Conservation (phyloP, 2,113 vertebrate species). For the Anas platyrhynchos region DNA sequence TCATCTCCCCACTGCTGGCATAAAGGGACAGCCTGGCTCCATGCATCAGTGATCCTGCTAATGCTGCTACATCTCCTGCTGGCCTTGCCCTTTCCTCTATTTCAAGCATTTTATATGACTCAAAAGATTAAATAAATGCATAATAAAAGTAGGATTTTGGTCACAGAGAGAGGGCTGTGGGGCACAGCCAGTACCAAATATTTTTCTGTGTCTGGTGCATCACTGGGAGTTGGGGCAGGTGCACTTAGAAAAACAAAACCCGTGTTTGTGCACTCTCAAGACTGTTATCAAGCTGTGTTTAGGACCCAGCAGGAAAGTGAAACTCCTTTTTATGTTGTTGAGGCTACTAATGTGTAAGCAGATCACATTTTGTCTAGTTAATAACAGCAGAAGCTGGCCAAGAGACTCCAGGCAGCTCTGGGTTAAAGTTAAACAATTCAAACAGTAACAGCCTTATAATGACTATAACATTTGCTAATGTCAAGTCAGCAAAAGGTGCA, state of each 20-base stretch:
- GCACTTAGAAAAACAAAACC: slow-evolving; percentile 34
- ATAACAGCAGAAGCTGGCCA: neutral
- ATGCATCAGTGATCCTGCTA: neutral
- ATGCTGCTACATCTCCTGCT: neutral
- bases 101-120: neutral
- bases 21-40: neutral
- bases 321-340: slow-evolving; percentile 9
- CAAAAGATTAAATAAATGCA: neutral
- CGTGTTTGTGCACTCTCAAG: neutral
- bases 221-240: slow-evolving; percentile 22
- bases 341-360: neutral
- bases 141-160: neutral
- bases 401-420: neutral
- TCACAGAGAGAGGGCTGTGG: neutral
- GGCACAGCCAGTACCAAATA: neutral
- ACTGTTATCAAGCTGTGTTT: neutral
- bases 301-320: slow-evolving; percentile 53
- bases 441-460: neutral
- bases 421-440: neutral
- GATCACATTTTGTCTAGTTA: neutral
- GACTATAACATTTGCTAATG: neutral
- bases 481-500: neutral
- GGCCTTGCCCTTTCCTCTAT: neutral
- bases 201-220: neutral
- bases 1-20: neutral